Base-by-base conservation (phyloP, 2,888 invertebrate species). In the Cremastinae sp. region DNA sequence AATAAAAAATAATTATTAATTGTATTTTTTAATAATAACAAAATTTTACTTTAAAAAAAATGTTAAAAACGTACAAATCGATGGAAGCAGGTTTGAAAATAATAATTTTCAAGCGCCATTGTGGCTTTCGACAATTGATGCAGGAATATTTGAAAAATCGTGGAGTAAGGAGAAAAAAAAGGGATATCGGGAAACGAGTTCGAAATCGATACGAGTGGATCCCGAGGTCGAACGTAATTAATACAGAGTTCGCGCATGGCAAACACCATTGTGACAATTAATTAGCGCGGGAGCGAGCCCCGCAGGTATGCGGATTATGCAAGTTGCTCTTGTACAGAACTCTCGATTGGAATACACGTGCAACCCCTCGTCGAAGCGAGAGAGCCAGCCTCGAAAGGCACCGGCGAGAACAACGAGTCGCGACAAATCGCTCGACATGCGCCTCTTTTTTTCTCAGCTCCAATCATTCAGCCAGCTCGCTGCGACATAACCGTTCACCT, bases 271-370 rank as follows among this genome's bases (percentile, higher is more conserved):
- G 59, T 66, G 66, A 73, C 73, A 73, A 73, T 73, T 73, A 73
- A 73, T 73, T 73, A 73, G 73, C 54, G 59, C 38, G 43, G 43
- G 66, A 53, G 45, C 66, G 59, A 66, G 43, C 53, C 59, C 73
- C 73, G 51, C 69, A 66, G 73, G 66, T 59, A 73, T 73, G 73
- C 66, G 59, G 59, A 66, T 34, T 59, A 66, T 73, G 65, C 72
- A 43, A 34, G 64, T 36, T 66, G 45, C 73, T 66, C 66, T 73
- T 66, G 59, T 66, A 66, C 53, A 22, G 47, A 8, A 70, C 51
- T 41, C 43, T 53, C 53, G 28, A 28, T 28, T 3, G 28, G 28
- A 28, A 28, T 5, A 28, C 28, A 28, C 28, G 28, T 5, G 28
- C n/a, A 28, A 5, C 2, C 28, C 28, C 28, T 28, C 28, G 28